Percentiles rank a stretch among this genome's conserved stretches.
phyloP scores from a whole-genome alignment of 2,888 invertebrate genomes.

The Thecocarcelia acutangulata region DNA sequence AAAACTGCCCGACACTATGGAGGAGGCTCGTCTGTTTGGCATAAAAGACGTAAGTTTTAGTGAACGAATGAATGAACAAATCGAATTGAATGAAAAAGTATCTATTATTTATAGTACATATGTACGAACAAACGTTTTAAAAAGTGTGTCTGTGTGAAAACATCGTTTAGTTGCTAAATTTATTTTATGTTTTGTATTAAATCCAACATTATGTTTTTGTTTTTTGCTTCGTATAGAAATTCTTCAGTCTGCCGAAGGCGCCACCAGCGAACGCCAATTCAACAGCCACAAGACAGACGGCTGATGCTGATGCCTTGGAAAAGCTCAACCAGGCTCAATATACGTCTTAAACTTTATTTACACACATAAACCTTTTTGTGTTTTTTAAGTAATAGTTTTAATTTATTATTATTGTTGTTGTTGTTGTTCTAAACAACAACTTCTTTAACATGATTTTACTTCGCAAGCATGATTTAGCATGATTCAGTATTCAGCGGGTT shows the following conservation, averaged over 20 bases:
- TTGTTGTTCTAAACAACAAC: constrained; percentile 58
- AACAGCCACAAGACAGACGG: constrained; percentile 49
- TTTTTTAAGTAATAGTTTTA: constrained; percentile 22
- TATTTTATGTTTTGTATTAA: constrained; percentile 57
- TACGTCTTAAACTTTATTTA: constrained; percentile 69
- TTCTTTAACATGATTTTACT: constrained; percentile 49
- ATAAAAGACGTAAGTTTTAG: constrained; percentile 78
- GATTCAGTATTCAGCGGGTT: constrained; percentile 31
- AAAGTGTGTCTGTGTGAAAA: constrained; percentile 32
- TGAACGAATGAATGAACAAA: constrained; percentile 40
- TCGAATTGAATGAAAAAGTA: constrained; percentile 44
- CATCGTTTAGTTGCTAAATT: constrained; percentile 64
- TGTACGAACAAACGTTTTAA: too few relatives aligned
- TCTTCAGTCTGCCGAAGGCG: constrained; percentile 80
- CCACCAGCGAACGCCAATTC: constrained; percentile 69
- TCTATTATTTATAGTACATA: too few relatives aligned
- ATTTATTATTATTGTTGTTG: constrained; percentile 30
- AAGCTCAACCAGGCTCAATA: constrained; percentile 74
- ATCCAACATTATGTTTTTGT: constrained; percentile 27
- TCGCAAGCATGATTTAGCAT: constrained; percentile 58
- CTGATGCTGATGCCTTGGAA: constrained; percentile 67
- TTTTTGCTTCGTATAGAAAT: constrained; percentile 75
- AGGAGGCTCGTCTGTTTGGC: constrained; percentile 84
- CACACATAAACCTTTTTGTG: constrained; percentile 8
- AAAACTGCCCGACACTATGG: constrained; percentile 85